These are phyloP conservation scores for Meriones unguiculatus DNA, from an alignment of 2,113 vertebrate genomes.

Conservation along the genomic window DNA sequence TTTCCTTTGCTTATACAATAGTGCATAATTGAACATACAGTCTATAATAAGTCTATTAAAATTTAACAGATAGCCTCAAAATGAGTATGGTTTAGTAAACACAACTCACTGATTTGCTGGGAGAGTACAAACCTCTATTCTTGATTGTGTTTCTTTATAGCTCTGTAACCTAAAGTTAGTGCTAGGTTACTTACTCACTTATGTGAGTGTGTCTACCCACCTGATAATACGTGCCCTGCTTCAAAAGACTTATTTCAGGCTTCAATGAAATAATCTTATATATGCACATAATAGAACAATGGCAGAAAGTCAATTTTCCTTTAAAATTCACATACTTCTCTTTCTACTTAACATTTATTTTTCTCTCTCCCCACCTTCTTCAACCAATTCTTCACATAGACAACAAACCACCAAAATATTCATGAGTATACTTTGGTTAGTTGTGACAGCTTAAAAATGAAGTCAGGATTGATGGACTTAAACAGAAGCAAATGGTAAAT, in stretches of 20 bases:
- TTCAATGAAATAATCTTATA: background rate
- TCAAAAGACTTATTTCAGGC: background rate
- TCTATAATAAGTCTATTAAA: background rate
- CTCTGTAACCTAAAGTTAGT: background rate
- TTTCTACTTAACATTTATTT: background rate
- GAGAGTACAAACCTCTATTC: conserved; percentile 11
- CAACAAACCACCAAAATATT: background rate
- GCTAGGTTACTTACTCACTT: background rate
- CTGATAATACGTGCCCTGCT: background rate
- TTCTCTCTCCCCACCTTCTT: background rate
- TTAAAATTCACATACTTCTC: background rate
- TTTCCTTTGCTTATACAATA: background rate
- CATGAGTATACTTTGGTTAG: background rate
- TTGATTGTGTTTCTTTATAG: conserved; percentile 20
- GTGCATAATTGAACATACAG: conserved; percentile 33
- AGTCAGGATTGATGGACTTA: background rate
- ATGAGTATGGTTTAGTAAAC: background rate
- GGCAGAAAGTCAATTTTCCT: background rate
- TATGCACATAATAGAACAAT: background rate
- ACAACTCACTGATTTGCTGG: background rate
- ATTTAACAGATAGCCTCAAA: background rate
- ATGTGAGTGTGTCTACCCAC: background rate
- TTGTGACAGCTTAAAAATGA: background rate
- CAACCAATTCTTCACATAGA: background rate
- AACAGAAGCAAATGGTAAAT: conserved; percentile 27